phyloP scores from a whole-genome alignment of 30 jellyfish, hydroid and myxozoan genomes.

The Aurelia sp. region DNA sequence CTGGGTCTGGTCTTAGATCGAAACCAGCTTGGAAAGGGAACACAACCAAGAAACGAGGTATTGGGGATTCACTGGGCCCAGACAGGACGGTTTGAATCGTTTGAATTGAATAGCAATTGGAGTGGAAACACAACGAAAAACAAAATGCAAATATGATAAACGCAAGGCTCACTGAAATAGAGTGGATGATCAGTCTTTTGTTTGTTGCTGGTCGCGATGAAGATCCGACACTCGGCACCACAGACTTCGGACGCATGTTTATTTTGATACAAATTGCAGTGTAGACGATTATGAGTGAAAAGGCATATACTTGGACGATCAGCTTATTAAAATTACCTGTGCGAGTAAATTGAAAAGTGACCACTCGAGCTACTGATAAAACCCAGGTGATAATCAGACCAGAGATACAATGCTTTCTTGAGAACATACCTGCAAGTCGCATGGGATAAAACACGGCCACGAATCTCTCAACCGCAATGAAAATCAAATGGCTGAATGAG shows the following conservation, averaged over 20 bases:
- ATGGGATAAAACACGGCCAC: constrained; percentile 31
- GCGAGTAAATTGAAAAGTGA: neutral
- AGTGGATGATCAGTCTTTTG: neutral
- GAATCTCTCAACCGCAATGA: constrained; percentile 34
- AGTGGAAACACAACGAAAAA: too few species aligned
- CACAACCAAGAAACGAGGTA: too few species aligned
- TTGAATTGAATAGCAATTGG: too few species aligned
- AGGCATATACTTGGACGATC: neutral
- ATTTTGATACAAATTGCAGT: constrained; percentile 23
- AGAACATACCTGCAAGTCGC: constrained; percentile 4
- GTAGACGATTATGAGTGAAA: neutral
- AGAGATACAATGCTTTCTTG: neutral
- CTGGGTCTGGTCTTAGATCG: too few species aligned
- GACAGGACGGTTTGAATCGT: too few species aligned
- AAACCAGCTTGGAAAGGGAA: too few species aligned
- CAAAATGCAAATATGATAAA: constrained; percentile 8
- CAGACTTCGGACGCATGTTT: neutral
- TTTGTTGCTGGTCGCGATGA: neutral
- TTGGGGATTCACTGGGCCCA: too few species aligned
- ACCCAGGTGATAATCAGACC: constrained; percentile 11
- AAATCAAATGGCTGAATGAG: constrained; percentile 12
- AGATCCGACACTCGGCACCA: neutral
- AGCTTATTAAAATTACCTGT: neutral
- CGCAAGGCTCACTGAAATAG: constrained; percentile 1
- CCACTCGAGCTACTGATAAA: neutral